phyloP scores from a whole-genome alignment of 2,113 vertebrate genomes.

The Porphyrio hochstetteri region DNA sequence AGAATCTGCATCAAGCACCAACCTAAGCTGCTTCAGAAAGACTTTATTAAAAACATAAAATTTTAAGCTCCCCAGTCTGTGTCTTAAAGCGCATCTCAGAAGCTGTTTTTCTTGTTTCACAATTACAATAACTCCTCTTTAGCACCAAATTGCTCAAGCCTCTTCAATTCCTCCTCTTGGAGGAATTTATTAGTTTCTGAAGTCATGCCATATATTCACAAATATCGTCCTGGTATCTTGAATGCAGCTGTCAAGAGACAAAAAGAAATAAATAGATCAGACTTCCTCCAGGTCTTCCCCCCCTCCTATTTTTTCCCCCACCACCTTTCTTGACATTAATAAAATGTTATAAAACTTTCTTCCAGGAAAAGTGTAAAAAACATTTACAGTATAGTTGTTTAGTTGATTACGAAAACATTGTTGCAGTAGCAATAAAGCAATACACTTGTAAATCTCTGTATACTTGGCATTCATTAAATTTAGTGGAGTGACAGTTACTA shows the following conservation, averaged over 20 bases:
- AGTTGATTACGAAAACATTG: slow-evolving; percentile 39
- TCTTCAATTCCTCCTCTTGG: background rate
- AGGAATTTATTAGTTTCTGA: slow-evolving; percentile 2
- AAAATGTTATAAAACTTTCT: slow-evolving; percentile 42
- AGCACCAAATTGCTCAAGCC: background rate
- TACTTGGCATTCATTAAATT: slow-evolving; percentile 44
- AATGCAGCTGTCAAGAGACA: background rate
- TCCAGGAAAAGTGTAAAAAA: slow-evolving; percentile 21
- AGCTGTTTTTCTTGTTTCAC: background rate
- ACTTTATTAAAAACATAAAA: background rate
- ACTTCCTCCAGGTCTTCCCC: background rate
- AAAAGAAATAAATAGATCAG: background rate
- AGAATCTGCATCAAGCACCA: background rate
- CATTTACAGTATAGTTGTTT: slow-evolving; percentile 26
- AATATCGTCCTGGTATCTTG: background rate
- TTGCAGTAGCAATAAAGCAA: slow-evolving; percentile 5
- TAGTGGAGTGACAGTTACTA: slow-evolving; percentile 21
- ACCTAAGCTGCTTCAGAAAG: background rate
- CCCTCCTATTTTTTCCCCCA: background rate
- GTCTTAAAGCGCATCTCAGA: background rate
- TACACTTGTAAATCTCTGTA: slow-evolving; percentile 44
- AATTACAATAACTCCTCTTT: background rate
- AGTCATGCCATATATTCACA: background rate
- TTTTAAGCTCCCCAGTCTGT: background rate
- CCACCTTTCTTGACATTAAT: slow-evolving; percentile 11